Base-by-base conservation (phyloP, 2,797 vertebrate genomes). In the Galago senegalensis region DNA sequence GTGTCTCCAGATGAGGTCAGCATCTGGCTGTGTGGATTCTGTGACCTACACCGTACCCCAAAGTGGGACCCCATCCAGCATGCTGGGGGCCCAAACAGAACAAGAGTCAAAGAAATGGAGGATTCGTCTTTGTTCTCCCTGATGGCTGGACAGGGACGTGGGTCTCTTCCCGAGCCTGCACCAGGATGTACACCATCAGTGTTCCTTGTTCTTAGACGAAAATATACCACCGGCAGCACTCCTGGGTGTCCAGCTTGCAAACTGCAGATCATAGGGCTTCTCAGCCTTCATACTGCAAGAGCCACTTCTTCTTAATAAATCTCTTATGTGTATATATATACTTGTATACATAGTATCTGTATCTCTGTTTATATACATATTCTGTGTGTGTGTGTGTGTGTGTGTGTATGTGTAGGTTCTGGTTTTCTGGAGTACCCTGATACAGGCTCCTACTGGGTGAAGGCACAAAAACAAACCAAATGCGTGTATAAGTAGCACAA, bases 401-500 rank as follows among this genome's bases (percentile, higher is more conserved):
- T 53, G 4, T 49, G 49, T 53, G 49, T 53, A 3, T 49, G 0
- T 27, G 63, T 13, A 27, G 53, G 29, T 53, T 37, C 70, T 21
- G 1, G 34, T 69, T 34, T 21, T 46, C 20, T 34, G 69, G 46
- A 86, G 61, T 69, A 40, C 4, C 9, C 49, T 40, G 82, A 43
- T 2, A 17, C 11, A 37, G 17, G 6, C 37, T 70, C 0, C 27
- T 27, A 11, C 2, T 29, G 37, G 79, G 37, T 5, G 17, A 18
- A 34, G 5, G 7, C 4, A 31, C 7, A 27, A 18, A 76, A 13
- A 73, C 23, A 21, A 58, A 65, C 2, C 8, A 49, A 21, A 2
- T 16, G 6, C 29, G 0, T 49, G 31, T 5, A 0, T 5, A 4
- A 17, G 7, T 21, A 23, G 34, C 18, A n/a, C 2, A 25, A 72